Evolutionary conservation across 1,140 invertebrate genomes (phyloP).

Genomic region (Euura saliciscinereae): DNA sequence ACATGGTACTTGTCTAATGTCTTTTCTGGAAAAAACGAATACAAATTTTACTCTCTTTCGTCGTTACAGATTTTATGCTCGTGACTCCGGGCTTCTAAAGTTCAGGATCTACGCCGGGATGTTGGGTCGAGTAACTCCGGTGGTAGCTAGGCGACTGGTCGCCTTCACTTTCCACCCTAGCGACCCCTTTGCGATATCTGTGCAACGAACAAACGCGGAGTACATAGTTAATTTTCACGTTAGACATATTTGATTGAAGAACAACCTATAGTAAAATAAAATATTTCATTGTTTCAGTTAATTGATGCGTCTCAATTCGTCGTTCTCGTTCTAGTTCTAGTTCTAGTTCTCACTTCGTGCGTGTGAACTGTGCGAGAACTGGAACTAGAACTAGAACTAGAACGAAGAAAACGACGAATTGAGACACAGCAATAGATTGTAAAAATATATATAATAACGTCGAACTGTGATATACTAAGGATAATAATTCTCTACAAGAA

Average conservation of each 20-base stretch:
- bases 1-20: slow-evolving; percentile 28
- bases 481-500: no score
- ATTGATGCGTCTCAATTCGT: no score
- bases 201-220: slow-evolving; percentile 93
- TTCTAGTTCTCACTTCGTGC: no score
- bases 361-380: no score
- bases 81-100: slow-evolving; percentile 88
- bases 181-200: slow-evolving; percentile 95
- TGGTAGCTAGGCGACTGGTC: slow-evolving; percentile 78
- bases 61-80: slow-evolving; percentile 81
- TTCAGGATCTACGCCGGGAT: slow-evolving; percentile 87
- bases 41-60: not conserved
- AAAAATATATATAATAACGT: no score
- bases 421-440: no score
- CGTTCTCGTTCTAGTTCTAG: no score
- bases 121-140: slow-evolving; percentile 63
- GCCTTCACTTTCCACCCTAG: slow-evolving; percentile 98
- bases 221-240: slow-evolving; percentile 97
- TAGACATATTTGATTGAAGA: slow-evolving; percentile 54
- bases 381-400: no score
- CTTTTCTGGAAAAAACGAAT: slow-evolving; percentile 12
- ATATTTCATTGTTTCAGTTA: no score
- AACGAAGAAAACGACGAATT: no score
- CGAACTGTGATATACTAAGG: no score
- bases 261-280: no score